Evolutionary conservation across 1,140 invertebrate species (phyloP), one percentile per base, ranked within the genome.

Genomic region (Listronotus oregonensis): DNA sequence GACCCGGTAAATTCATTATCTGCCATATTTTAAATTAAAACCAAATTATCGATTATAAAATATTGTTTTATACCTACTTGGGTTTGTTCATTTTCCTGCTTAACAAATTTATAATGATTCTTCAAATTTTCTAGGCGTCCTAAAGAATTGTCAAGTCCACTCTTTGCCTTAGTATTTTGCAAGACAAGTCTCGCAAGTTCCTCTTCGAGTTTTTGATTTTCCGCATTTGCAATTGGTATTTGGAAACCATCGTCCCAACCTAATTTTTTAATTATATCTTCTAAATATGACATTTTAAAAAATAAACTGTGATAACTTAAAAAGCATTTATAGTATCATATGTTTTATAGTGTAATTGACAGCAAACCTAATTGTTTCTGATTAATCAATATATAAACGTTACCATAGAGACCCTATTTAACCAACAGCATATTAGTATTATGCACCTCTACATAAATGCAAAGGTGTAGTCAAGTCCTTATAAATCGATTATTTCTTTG

Each of bases 201-300:
- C 75, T 71, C 80, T 78, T 91, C 87, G 11, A 90, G 78, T 68
- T 69, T 75, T 77, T 85, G 84, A 69, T 92, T 92, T 73, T 87
- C 85, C 54, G 84, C 82, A 79, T 90, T 89, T 5, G 89, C 86
- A 14, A 90, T 81, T 5, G 90, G 90, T 69, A 91, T 85, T 70
- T 85, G 84, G 62, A 89, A 89, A 11, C 89, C 89, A 70, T 87
- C 83, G 55, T 82, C 81, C 87, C 88, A 91, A 10, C 88, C 89
- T n/a, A 90, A 75, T 70, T 87, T 81, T 73, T 83, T 84, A 31
- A 90, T 78, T 66, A 90, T 78, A 67, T 87, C 81, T n/a, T 82
- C 80, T 63, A 89, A 84, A 61, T 65, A 60, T 17, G 63, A 15
- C 64, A 64, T 64, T 51, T 52, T 56, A 44, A 2, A 14, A 44